phyloP scores from a whole-genome alignment of 92 coral and sea anemone species.

The Diadumene lineata region DNA sequence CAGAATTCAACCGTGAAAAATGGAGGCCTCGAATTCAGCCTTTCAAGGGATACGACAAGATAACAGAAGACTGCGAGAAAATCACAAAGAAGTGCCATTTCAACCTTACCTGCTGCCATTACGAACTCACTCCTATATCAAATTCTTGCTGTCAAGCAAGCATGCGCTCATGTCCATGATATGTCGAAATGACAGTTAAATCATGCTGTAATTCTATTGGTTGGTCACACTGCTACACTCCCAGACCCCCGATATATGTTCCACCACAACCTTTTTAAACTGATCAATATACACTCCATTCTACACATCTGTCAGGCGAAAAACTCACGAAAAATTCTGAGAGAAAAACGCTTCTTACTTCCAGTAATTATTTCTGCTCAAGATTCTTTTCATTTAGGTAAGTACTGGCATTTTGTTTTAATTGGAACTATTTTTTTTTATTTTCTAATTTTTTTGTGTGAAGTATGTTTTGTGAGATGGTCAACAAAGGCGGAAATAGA shows the following conservation, averaged over 20 bases:
- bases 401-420: background rate
- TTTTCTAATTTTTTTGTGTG: background rate
- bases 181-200: background rate
- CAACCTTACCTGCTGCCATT: background rate
- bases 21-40: background rate
- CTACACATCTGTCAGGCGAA: too few species aligned
- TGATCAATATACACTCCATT: too few species aligned
- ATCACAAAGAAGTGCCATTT: background rate
- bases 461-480: background rate
- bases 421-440: background rate
- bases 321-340: background rate
- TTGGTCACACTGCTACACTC: background rate
- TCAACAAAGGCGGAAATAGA: background rate
- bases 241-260: slow-evolving; percentile 5
- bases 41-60: background rate
- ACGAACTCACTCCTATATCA: slow-evolving; percentile 1
- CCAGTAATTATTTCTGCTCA: background rate
- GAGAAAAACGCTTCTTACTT: background rate
- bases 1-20: background rate
- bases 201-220: background rate
- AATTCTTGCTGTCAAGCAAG: background rate
- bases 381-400: background rate
- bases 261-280: too few species aligned
- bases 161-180: slow-evolving; percentile 3
- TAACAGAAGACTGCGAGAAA: background rate